Percentiles rank a stretch among this genome's conserved stretches.
These are phyloP conservation scores for Onychorhynchus coronatus DNA, from an alignment of 2,113 vertebrate species.

Conservation along the genomic window DNA sequence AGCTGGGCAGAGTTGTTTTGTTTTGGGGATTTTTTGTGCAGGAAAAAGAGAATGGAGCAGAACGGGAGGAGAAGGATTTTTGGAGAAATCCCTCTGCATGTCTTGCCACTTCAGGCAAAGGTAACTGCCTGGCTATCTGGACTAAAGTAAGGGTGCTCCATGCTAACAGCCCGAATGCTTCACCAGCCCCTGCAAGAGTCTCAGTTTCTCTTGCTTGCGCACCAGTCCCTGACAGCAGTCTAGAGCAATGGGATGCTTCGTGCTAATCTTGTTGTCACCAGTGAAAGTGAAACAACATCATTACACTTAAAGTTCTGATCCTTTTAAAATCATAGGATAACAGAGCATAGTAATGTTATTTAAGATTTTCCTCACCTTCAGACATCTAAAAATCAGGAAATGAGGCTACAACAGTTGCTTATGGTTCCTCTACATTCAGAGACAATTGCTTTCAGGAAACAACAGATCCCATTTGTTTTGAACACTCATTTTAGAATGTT, in stretches of 20 bases:
- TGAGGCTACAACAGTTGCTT: not conserved
- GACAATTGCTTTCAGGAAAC: not conserved
- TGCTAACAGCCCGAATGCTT: not conserved
- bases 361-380: not conserved
- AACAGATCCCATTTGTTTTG: not conserved
- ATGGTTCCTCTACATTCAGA: not conserved
- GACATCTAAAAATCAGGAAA: not conserved
- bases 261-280: not conserved
- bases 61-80: not conserved
- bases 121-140: not conserved
- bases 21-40: not conserved
- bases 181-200: not conserved
- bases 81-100: not conserved
- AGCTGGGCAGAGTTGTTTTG: not conserved
- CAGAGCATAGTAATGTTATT: not conserved
- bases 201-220: not conserved
- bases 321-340: not conserved
- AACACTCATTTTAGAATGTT: not conserved
- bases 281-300: not conserved
- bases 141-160: not conserved
- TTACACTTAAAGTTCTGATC: not conserved
- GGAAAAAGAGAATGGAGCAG: not conserved
- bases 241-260: not conserved
- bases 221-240: too few relatives aligned
- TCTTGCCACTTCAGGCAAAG: not conserved